phyloP scores from a whole-genome alignment of 2,888 invertebrate genomes.

The Drosophila falleni region DNA sequence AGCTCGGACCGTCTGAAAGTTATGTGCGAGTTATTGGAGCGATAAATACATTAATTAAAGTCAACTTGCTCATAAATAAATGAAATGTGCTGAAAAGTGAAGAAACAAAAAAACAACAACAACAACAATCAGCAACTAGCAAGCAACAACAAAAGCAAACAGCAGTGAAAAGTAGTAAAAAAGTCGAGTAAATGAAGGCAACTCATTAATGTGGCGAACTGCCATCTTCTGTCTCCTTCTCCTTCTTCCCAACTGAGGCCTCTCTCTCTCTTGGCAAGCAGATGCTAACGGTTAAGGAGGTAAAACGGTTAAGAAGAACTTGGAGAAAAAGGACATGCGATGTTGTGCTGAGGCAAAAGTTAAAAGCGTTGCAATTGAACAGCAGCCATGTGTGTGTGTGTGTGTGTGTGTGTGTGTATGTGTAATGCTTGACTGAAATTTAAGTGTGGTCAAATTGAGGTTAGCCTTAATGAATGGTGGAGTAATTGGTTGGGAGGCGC shows the following conservation, averaged over 20 bases:
- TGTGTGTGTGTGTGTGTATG: neutral
- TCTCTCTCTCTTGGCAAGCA: neutral
- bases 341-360: constrained; percentile 28
- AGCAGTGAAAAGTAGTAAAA: constrained; percentile 39
- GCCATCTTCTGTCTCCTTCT: neutral
- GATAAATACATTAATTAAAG: constrained; percentile 82
- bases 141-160: constrained; percentile 4
- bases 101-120: constrained; percentile 27
- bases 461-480: constrained; percentile 62
- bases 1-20: constrained; percentile 47
- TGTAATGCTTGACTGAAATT: constrained; percentile 47
- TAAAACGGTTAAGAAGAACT: constrained; percentile 1
- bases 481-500: constrained; percentile 55
- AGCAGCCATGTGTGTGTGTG: neutral
- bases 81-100: constrained; percentile 62
- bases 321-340: constrained; percentile 40
- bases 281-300: constrained; percentile 9
- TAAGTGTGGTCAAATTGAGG: constrained; percentile 72
- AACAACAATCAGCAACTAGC: constrained; percentile 10
- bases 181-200: constrained; percentile 26
- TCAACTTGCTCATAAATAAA: constrained; percentile 78
- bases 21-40: constrained; percentile 75
- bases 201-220: constrained; percentile 47
- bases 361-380: constrained; percentile 37
- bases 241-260: neutral